phyloP scores from a whole-genome alignment of 2,888 invertebrate species.

The Eilema griseolum region DNA sequence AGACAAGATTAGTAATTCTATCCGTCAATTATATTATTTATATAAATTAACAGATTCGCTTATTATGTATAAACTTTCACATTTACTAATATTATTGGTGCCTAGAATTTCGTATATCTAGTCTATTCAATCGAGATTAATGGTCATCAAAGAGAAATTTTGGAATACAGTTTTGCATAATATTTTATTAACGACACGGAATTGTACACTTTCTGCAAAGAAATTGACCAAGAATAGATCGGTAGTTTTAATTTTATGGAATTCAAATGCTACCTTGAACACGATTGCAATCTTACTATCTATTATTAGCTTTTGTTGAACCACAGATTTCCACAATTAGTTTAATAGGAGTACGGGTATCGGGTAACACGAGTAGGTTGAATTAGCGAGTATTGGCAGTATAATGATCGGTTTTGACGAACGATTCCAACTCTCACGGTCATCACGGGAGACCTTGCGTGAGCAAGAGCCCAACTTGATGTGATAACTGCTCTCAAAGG shows the following conservation, averaged over 20 bases:
- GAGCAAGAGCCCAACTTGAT: conserved; percentile 53
- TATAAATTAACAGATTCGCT: background rate
- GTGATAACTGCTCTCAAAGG: conserved; percentile 48
- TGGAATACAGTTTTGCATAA: conserved; percentile 27
- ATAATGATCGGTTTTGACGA: conserved; percentile 70
- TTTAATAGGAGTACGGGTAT: conserved; percentile 62
- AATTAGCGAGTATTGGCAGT: conserved; percentile 62
- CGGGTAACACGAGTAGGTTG: conserved; percentile 81
- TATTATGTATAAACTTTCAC: background rate
- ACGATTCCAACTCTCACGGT: conserved; percentile 67
- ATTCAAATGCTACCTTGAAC: conserved; percentile 43
- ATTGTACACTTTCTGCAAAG: conserved; percentile 19
- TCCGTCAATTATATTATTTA: no score
- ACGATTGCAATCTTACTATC: conserved; percentile 56
- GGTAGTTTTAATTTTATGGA: conserved; percentile 37
- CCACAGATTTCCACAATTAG: conserved; percentile 79
- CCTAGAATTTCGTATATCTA: background rate
- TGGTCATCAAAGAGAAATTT: conserved; percentile 25
- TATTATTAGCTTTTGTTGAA: conserved; percentile 79
- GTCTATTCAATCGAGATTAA: conserved; percentile 20
- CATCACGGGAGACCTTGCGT: conserved; percentile 58
- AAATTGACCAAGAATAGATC: conserved; percentile 23
- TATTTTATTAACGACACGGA: conserved; percentile 15
- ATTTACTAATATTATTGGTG: conserved; percentile 9
- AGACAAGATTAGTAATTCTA: no score